A percentile compares a stretch with the other conserved stretches of the same genome.
phyloP scores from a whole-genome alignment of 2,888 invertebrate species.

The Eledone cirrhosa region DNA sequence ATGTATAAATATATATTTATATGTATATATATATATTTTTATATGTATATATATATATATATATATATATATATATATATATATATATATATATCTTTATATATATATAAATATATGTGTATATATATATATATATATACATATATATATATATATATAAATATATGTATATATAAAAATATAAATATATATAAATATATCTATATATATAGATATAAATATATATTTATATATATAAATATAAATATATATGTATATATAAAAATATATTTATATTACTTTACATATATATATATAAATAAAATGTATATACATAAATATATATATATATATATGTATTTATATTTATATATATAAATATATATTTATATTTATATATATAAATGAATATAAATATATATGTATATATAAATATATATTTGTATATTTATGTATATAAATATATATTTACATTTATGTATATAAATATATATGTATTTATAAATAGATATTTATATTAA shows the following conservation, averaged over 20 bases:
- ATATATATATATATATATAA: neutral
- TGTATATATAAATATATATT: no score
- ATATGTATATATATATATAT: no score
- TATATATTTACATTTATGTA: no score
- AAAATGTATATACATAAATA: neutral
- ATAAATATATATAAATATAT: conserved; percentile 30
- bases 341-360: conserved; percentile 30
- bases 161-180: conserved; percentile 20
- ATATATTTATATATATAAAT: conserved; percentile 16
- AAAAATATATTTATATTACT: neutral
- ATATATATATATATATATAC: neutral
- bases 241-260: conserved; percentile 19
- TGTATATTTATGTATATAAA: no score
- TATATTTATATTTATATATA: conserved; percentile 30
- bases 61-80: no score
- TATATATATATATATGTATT: conserved; percentile 1
- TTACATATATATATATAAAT: neutral
- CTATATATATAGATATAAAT: no score
- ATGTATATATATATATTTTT: no score
- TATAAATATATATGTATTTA: no score
- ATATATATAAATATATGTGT: conserved; percentile 9
- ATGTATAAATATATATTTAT: no score
- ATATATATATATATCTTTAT: no score
- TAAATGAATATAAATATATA: no score
- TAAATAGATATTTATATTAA: no score